phyloP scores from a whole-genome alignment of 2,888 invertebrate genomes.

The Orthosia cruda region DNA sequence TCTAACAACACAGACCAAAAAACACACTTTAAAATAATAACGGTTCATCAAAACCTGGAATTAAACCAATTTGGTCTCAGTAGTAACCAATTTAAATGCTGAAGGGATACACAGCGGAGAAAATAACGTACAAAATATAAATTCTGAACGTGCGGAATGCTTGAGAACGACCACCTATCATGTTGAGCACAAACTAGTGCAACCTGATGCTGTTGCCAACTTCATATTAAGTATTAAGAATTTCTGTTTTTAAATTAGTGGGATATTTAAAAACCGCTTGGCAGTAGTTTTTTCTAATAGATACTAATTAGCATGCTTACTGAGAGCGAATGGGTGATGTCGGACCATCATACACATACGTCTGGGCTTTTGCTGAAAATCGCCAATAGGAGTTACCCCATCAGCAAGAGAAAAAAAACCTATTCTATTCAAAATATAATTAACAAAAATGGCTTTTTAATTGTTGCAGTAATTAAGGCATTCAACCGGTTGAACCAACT shows the following conservation, averaged over 20 bases:
- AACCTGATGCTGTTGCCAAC: constrained; percentile 52
- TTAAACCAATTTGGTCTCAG: constrained; percentile 31
- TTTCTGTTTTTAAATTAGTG: constrained; percentile 27
- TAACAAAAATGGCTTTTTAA: too few species aligned
- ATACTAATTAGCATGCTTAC: neutral
- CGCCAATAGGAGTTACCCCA: too few species aligned
- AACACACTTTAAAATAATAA: constrained; percentile 5
- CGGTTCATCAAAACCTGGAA: constrained; percentile 11
- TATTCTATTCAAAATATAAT: neutral
- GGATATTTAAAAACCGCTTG: too few species aligned
- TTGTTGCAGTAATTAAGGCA: too few species aligned
- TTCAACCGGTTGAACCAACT: neutral
- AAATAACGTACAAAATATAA: constrained; percentile 60
- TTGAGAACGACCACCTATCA: constrained; percentile 65
- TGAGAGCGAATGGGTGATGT: neutral
- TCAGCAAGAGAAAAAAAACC: neutral
- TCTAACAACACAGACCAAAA: neutral
- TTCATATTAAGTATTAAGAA: constrained; percentile 26
- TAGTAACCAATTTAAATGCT: constrained; percentile 53
- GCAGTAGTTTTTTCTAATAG: neutral
- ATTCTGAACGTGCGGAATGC: constrained; percentile 56
- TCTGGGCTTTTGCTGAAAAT: neutral
- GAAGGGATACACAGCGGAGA: constrained; percentile 36
- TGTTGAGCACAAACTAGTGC: constrained; percentile 44
- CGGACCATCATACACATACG: neutral